Evolutionary conservation across 2,888 invertebrate genomes (phyloP).

Genomic region (Zaprionus bogoriensis): DNA sequence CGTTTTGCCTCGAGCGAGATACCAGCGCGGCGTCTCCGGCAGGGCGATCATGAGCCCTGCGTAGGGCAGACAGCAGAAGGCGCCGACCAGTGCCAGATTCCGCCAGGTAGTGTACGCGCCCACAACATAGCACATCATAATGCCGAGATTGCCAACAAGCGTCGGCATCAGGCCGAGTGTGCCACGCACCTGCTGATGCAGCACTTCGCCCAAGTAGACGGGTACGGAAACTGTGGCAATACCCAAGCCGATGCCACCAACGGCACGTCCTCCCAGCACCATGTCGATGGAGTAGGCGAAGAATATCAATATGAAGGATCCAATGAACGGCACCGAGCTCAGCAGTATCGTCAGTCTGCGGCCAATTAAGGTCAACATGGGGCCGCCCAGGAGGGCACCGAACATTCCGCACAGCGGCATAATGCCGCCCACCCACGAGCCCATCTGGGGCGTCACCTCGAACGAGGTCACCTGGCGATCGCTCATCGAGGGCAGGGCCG

Average conservation of each 20-base stretch:
- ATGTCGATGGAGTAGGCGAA: constrained; percentile 85
- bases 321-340: constrained; percentile 83
- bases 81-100: constrained; percentile 42
- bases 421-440: constrained; percentile 31
- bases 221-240: constrained; percentile 91
- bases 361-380: constrained; percentile 87
- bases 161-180: constrained; percentile 92
- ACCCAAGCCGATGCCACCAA: constrained; percentile 83
- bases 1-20: constrained; percentile 84
- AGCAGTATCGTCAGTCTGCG: constrained; percentile 84
- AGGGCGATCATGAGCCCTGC: constrained; percentile 88
- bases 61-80: constrained; percentile 85
- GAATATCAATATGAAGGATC: constrained; percentile 88
- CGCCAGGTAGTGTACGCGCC: constrained; percentile 78
- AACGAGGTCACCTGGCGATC: constrained; percentile 5
- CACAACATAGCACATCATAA: constrained; percentile 88
- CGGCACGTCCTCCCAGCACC: constrained; percentile 51
- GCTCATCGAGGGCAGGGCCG: constrained; percentile 25
- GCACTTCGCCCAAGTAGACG: constrained; percentile 91
- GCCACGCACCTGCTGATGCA: constrained; percentile 90
- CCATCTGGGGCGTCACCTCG: constrained; percentile 2
- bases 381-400: constrained; percentile 15
- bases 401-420: constrained; percentile 16
- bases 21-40: constrained; percentile 91
- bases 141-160: constrained; percentile 90